Conservation (phyloP, 2,113 vertebrate genomes). For the Phoenicopterus ruber region DNA sequence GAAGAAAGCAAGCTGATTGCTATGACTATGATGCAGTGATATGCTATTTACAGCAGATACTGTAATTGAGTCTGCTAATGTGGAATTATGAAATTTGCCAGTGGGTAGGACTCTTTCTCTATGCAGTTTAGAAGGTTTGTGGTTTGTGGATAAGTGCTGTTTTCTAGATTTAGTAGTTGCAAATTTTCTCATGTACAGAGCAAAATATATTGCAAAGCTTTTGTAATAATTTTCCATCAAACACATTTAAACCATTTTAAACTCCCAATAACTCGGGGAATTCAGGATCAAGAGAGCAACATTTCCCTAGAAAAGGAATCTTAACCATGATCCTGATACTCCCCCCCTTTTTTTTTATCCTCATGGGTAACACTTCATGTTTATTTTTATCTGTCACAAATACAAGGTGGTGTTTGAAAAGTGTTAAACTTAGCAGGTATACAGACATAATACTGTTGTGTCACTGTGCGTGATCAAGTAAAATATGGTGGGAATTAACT, state of each 20-base stretch:
- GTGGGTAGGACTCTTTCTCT: neutral
- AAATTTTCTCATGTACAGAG: neutral
- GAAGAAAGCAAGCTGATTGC: neutral
- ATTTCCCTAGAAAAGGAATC: slow-evolving; percentile 37
- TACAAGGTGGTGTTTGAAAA: slow-evolving; percentile 83
- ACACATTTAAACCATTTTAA: neutral
- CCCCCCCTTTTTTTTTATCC: slow-evolving; percentile 18
- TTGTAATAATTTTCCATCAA: neutral
- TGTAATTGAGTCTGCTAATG: slow-evolving; percentile 35
- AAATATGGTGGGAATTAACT: slow-evolving; percentile 74
- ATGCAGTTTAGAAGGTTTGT: neutral
- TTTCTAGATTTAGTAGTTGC: neutral
- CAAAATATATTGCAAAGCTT: neutral
- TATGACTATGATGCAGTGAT: neutral
- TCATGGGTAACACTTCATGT: slow-evolving; percentile 75
- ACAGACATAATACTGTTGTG: slow-evolving; percentile 73
- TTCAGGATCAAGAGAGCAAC: neutral
- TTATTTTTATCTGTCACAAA: slow-evolving; percentile 80
- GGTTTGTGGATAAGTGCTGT: neutral
- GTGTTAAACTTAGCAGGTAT: slow-evolving; percentile 76
- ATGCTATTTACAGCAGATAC: neutral
- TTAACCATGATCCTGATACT: slow-evolving; percentile 15
- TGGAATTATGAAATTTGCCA: slow-evolving; percentile 31
- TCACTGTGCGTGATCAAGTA: slow-evolving; percentile 71
- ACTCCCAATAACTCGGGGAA: neutral